Conservation (phyloP, 2,888 invertebrate genomes). For the Ophion obscuratus region DNA sequence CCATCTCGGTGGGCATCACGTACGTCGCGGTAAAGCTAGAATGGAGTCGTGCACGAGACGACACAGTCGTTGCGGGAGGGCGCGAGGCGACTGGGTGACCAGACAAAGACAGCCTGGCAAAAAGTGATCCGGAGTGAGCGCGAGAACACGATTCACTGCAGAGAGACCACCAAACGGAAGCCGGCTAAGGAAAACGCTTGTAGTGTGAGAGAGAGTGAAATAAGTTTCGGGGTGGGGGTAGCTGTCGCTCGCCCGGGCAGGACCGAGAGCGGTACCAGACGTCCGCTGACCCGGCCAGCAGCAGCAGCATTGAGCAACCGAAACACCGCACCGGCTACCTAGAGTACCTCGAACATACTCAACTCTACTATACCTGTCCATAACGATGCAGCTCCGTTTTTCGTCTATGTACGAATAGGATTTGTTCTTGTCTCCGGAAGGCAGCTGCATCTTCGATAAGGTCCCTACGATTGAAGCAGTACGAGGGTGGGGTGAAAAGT, state of each 20-base stretch:
- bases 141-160: conserved; percentile 65
- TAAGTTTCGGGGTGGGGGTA: conserved; percentile 77
- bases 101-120: conserved; percentile 47
- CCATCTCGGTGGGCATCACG: conserved; percentile 76
- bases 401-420: background rate
- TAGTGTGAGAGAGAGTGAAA: conserved; percentile 72
- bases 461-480: no score
- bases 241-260: conserved; percentile 84
- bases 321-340: conserved; percentile 43
- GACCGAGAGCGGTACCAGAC: conserved; percentile 75
- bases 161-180: conserved; percentile 69
- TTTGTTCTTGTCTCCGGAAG: background rate
- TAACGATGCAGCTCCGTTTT: conserved; percentile 37
- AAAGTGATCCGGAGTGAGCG: conserved; percentile 69
- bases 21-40: conserved; percentile 76
- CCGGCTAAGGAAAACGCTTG: conserved; percentile 69
- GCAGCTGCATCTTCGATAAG: no score
- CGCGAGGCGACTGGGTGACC: conserved; percentile 54
- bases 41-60: conserved; percentile 76
- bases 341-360: conserved; percentile 74
- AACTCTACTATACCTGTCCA: conserved; percentile 75
- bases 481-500: no score
- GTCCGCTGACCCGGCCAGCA: conserved; percentile 84
- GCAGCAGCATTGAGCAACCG: conserved; percentile 77
- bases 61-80: conserved; percentile 68